Conservation (phyloP, 2,113 vertebrate species). For the Phrynosoma blainvillii region DNA sequence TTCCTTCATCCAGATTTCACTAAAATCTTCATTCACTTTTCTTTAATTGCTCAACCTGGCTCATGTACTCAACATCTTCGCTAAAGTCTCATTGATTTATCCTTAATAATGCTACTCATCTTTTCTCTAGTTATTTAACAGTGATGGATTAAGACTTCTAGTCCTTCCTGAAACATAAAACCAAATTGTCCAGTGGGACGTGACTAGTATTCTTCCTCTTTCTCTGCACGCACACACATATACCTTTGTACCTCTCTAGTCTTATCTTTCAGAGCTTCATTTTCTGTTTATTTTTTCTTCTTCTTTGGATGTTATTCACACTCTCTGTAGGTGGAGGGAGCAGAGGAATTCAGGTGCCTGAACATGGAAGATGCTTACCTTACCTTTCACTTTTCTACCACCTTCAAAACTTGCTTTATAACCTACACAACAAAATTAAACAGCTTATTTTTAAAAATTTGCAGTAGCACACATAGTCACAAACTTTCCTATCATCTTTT, state of each 20-base stretch:
- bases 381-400: neutral
- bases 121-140: neutral
- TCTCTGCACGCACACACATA: neutral
- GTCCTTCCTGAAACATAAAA: too few species aligned
- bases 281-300: neutral
- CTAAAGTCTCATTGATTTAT: neutral
- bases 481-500: neutral
- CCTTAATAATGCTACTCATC: neutral
- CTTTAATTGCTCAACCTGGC: too few species aligned
- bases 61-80: neutral
- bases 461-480: neutral
- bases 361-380: neutral
- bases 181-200: too few species aligned
- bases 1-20: neutral
- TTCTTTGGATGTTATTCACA: neutral
- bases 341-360: neutral
- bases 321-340: neutral
- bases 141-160: too few species aligned
- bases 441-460: neutral
- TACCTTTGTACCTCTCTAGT: neutral
- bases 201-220: too few species aligned
- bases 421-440: conserved; percentile 15
- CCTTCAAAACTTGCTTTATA: neutral
- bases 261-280: neutral
- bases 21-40: neutral